Evolutionary conservation across 2,797 vertebrate genomes (phyloP).

Genomic region (Coregonus suidteri): DNA sequence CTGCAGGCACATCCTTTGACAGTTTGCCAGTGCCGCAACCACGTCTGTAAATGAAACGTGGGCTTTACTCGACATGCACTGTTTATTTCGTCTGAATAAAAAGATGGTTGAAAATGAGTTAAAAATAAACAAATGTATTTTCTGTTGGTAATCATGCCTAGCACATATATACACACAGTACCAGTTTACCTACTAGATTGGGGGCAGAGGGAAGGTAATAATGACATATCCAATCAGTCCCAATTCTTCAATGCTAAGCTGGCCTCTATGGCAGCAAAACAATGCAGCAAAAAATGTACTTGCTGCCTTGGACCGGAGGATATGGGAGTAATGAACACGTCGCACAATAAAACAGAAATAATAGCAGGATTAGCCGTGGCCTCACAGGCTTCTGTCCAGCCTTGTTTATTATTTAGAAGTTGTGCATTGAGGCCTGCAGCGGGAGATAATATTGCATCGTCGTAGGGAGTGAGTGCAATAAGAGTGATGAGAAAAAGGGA

Average conservation of each 20-base stretch:
- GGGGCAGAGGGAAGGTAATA: too few species aligned
- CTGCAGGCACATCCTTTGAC: neutral
- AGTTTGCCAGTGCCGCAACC: neutral
- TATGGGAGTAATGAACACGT: conserved; percentile 79
- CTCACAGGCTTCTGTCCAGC: conserved; percentile 76
- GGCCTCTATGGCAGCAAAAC: conserved; percentile 64
- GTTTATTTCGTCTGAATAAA: conserved; percentile 28
- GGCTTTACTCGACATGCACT: neutral
- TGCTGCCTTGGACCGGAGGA: conserved; percentile 70
- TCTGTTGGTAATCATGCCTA: too few species aligned
- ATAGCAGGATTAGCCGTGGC: conserved; percentile 77
- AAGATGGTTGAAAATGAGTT: conserved; percentile 32
- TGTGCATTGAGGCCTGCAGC: conserved; percentile 76
- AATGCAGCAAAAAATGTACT: conserved; percentile 68
- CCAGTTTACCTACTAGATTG: too few species aligned
- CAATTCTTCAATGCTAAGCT: conserved; percentile 52
- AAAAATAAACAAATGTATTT: conserved; percentile 20
- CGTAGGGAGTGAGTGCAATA: conserved; percentile 70
- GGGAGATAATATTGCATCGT: conserved; percentile 78
- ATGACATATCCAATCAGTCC: too few species aligned
- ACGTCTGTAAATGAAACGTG: neutral
- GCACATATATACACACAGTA: too few species aligned
- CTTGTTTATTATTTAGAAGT: conserved; percentile 82
- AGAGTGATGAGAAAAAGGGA: conserved; percentile 69
- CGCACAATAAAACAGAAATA: conserved; percentile 82